Evolutionary conservation across 2,888 invertebrate species (phyloP), one percentile per base, ranked within the genome.

Genomic region (Caenorhabditis sp.): DNA sequence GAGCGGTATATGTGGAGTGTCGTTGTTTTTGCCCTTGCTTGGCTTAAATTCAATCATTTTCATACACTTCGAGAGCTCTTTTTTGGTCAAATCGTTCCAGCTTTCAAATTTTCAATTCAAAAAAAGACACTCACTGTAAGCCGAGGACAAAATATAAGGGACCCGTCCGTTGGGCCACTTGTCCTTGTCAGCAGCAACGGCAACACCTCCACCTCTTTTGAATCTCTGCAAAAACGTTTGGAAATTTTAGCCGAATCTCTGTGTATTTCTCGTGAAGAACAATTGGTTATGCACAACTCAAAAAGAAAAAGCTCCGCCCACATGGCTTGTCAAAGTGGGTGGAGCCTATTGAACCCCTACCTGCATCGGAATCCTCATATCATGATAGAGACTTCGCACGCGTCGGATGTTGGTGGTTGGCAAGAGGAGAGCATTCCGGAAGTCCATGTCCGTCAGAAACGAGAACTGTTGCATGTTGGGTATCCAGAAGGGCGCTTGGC

Each of bases 91-190:
- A n/a, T n/a, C n/a, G n/a, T n/a, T n/a, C n/a, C n/a, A n/a, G n/a
- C n/a, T n/a, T n/a, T n/a, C n/a, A n/a, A n/a, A n/a, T n/a, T n/a
- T n/a, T n/a, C n/a, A n/a, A n/a, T n/a, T n/a, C n/a, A n/a, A n/a
- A n/a, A 28, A 26, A 1, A 22, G 28, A 28, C 22, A 35, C 80
- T 84, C 85, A 92, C 91, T 90, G 84, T 92, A 91, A 22, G 90
- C 88, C 7, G 90, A 77, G 0, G 92, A 92, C 0, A 92, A 80
- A 24, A 90, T 85, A 66, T 92, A 92, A 5, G 92, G 92, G 12
- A 92, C 87, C 58, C 91, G 76, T 24, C 91, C 92, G 31, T 87
- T 85, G 8, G 91, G 92, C 92, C 92, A 92, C 79, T 91, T 91
- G 85, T 91, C 91, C 35, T 88, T 87, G 35, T 91, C 91, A 0